Evolutionary conservation across 1,140 invertebrate species (phyloP), one percentile per base, ranked within the genome.

Genomic region (Megalonaias nervosa): DNA sequence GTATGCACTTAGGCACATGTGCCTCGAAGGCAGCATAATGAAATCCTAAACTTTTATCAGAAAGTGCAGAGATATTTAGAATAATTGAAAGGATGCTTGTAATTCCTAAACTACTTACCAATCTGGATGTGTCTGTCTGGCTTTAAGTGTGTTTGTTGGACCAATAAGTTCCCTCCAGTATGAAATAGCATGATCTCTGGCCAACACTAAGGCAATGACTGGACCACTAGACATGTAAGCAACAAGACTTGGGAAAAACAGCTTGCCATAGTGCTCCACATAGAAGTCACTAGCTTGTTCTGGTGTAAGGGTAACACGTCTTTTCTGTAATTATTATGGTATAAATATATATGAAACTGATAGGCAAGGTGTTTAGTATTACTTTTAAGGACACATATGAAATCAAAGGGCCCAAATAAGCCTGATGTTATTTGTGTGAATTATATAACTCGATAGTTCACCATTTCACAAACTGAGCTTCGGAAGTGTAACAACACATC

Each of bases 271-370:
- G 87, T 94, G 93, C 62, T 96, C 93, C 0, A 91, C 91, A 89
- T 96, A 96, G 79, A 97, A 94, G 88, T 97, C 95, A 6, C 95
- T 95, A 0, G 94, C 95, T 87, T 96, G 94, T 89, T 96, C 95
- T 0, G 94, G 94, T 9, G 94, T 95, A 75, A 97, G 90, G 58
- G 93, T 93, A 0, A 97, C 87, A 83, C 92, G 92, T 77, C 94
- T 92, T 84, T 92, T 93, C 92, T 95, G 91, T 48, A 86, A 84
- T 71, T 73, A 79, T 57, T 60, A 81, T 65, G 67, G 60, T 16
- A 71, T 13, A 9, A 58, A 65, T 48, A 64, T 67, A 26, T 48
- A 74, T 59, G 0, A 19, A 58, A n/a, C 14, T 61, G 23, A 21
- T 48, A 71, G 2, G 62, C 57, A 72, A 17, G 23, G 38, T 11